Conservation (phyloP, 1,140 invertebrate species). For the Bombus terrestris region DNA sequence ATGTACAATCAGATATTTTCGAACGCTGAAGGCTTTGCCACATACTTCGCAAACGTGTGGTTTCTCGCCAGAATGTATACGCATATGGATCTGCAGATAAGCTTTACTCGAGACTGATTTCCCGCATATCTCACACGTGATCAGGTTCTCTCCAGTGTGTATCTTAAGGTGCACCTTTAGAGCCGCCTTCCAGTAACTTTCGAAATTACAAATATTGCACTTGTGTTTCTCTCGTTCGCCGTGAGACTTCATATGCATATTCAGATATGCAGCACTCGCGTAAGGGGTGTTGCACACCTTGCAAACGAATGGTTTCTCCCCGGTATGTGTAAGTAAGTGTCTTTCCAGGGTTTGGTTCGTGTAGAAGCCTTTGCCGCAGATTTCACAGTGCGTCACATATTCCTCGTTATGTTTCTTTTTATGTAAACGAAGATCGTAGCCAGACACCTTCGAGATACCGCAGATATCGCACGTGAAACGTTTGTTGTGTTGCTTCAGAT, state of each 20-base stretch:
- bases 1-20: constrained; percentile 86
- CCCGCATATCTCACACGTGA: constrained; percentile 83
- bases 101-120: constrained; percentile 85
- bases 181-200: constrained; percentile 78
- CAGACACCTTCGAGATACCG: constrained; percentile 84
- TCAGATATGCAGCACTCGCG: constrained; percentile 73
- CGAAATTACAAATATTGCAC: constrained; percentile 74
- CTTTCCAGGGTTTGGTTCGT: constrained; percentile 74
- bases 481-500: constrained; percentile 85
- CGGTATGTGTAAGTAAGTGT: constrained; percentile 81
- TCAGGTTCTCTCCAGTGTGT: constrained; percentile 83
- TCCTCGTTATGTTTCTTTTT: constrained; percentile 76
- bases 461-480: constrained; percentile 93
- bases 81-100: constrained; percentile 81
- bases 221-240: constrained; percentile 79
- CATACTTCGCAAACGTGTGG: constrained; percentile 89
- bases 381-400: constrained; percentile 71
- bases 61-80: constrained; percentile 88
- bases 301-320: constrained; percentile 91
- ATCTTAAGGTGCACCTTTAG: constrained; percentile 93
- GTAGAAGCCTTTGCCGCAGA: constrained; percentile 77
- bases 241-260: constrained; percentile 72
- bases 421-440: constrained; percentile 71
- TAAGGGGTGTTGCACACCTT: constrained; percentile 85
- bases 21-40: constrained; percentile 87